Conservation (phyloP, 2,888 invertebrate species). For the Merodon equestris region DNA sequence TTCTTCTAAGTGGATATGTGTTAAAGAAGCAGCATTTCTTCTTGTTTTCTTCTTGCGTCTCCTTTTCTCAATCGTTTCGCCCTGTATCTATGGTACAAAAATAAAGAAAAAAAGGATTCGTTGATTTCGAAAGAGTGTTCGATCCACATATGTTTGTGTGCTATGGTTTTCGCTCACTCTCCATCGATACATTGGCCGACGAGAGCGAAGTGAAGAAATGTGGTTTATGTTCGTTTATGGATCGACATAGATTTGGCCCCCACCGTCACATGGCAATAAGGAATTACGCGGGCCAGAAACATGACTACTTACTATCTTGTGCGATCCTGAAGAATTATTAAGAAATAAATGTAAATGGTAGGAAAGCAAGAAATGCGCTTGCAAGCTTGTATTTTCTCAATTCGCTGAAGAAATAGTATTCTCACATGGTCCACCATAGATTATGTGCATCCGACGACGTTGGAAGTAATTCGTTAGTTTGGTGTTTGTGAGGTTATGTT, state of each 20-base stretch:
- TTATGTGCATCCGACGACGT: slow-evolving; percentile 62
- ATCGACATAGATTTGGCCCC: slow-evolving; percentile 47
- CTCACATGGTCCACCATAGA: slow-evolving; percentile 62
- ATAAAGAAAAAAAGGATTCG: slow-evolving; percentile 39
- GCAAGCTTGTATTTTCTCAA: slow-evolving; percentile 35
- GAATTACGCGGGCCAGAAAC: slow-evolving; percentile 24
- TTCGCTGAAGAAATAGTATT: slow-evolving; percentile 51
- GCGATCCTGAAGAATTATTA: slow-evolving; percentile 62
- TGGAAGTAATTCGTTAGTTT: slow-evolving; percentile 63
- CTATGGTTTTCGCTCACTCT: slow-evolving; percentile 31
- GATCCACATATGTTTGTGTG: slow-evolving; percentile 7
- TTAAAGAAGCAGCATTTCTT: slow-evolving; percentile 51
- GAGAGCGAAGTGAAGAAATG: slow-evolving; percentile 47
- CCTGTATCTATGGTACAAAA: slow-evolving; percentile 6
- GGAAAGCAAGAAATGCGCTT: slow-evolving; percentile 13
- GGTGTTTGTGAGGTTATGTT: slow-evolving; percentile 46
- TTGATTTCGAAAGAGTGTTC: slow-evolving; percentile 18
- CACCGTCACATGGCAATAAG: slow-evolving; percentile 48
- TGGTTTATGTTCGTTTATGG: slow-evolving; percentile 68
- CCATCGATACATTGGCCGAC: slow-evolving; percentile 50
- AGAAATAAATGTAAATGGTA: slow-evolving; percentile 64
- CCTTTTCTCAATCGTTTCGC: slow-evolving; percentile 3
- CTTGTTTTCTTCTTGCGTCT: slow-evolving; percentile 25
- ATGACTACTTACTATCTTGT: slow-evolving; percentile 12
- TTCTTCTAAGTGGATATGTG: slow-evolving; percentile 62